These are phyloP conservation scores for Argopecten irradians DNA, from an alignment of 1,140 invertebrate species.

Conservation along the genomic window DNA sequence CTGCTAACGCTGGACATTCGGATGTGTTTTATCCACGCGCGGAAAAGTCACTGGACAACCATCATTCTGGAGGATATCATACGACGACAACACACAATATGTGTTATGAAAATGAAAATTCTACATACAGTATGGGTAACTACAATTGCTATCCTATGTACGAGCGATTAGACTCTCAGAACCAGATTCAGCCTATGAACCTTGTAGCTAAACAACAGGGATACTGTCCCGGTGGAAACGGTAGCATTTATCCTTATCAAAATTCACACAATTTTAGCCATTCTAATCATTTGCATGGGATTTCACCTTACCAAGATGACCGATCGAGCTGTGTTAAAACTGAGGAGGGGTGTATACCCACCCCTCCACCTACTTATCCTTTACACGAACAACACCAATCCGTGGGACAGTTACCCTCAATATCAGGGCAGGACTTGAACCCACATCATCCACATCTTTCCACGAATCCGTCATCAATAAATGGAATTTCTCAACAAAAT, in stretches of 20 bases:
- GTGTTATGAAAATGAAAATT: constrained; percentile 54
- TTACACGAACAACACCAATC: constrained; percentile 34
- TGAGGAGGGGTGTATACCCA: constrained; percentile 50
- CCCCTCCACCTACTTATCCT: constrained; percentile 46
- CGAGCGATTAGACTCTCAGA: constrained; percentile 39
- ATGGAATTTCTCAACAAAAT: constrained; percentile 48
- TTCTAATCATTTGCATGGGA: constrained; percentile 37
- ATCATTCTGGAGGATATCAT: constrained; percentile 43
- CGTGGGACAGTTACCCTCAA: constrained; percentile 25
- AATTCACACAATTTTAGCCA: constrained; percentile 45
- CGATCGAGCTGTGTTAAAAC: constrained; percentile 51
- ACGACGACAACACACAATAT: constrained; percentile 42
- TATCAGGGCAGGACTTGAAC: constrained; percentile 32
- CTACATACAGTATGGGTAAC: constrained; percentile 44
- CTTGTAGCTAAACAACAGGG: constrained; percentile 48
- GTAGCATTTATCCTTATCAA: constrained; percentile 39
- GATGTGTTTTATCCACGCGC: constrained; percentile 49
- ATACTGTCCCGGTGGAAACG: constrained; percentile 44
- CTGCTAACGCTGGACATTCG: constrained; percentile 44
- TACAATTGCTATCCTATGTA: constrained; percentile 53
- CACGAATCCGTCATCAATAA: constrained; percentile 42
- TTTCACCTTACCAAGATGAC: constrained; percentile 46
- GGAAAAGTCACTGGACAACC: constrained; percentile 43
- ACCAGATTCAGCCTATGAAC: constrained; percentile 51
- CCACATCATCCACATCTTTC: constrained; percentile 38